A percentile compares a stretch with the other conserved stretches of the same genome.
These are phyloP conservation scores for Drosophila seguyi DNA, from an alignment of 1,140 invertebrate genomes.

Conservation along the genomic window DNA sequence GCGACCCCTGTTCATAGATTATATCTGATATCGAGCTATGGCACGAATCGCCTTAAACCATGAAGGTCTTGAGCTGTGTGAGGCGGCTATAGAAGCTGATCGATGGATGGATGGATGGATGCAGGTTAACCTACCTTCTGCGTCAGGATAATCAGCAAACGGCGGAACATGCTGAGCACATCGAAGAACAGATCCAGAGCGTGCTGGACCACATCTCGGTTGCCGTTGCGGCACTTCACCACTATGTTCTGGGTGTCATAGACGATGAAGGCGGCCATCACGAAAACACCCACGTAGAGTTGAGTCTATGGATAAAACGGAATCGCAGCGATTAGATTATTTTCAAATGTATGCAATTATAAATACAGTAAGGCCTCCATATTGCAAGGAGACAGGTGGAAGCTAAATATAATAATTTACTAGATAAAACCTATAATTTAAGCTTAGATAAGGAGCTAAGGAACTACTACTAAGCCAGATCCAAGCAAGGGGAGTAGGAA, in stretches of 20 bases:
- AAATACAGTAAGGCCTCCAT: not conserved
- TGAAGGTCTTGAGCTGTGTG: slow-evolving; percentile 74
- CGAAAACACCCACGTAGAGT: slow-evolving; percentile 93
- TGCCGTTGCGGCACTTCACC: slow-evolving; percentile 95
- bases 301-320: slow-evolving; percentile 87
- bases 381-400: not conserved
- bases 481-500: no score
- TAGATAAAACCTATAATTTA: no score
- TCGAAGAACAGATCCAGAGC: slow-evolving; percentile 96
- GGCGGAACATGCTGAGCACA: slow-evolving; percentile 95
- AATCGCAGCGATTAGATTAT: slow-evolving; percentile 1
- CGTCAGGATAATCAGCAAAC: slow-evolving; percentile 94
- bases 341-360: not conserved
- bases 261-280: slow-evolving; percentile 97
- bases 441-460: no score
- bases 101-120: not conserved
- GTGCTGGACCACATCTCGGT: slow-evolving; percentile 96
- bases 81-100: slow-evolving; percentile 24
- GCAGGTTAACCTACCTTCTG: slow-evolving; percentile 90
- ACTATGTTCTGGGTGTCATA: slow-evolving; percentile 98
- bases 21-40: slow-evolving; percentile 10
- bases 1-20: slow-evolving; percentile 24
- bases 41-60: slow-evolving; percentile 55
- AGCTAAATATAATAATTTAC: no score
- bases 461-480: no score